Evolutionary conservation across 2,797 vertebrate genomes (phyloP).

Genomic region (Leuciscus waleckii): DNA sequence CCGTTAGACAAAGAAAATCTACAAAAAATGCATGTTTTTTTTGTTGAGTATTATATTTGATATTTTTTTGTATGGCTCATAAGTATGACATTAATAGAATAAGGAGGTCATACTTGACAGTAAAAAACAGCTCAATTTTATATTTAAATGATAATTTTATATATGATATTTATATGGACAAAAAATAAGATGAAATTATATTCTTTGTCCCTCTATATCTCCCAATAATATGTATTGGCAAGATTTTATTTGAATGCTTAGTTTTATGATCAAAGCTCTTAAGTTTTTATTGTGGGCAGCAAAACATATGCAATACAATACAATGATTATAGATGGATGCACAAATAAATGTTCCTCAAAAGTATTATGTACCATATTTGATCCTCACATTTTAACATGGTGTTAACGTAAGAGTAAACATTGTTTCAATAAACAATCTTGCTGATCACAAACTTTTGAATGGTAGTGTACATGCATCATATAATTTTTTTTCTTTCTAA

Average conservation of each 20-base stretch:
- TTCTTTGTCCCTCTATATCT: background rate
- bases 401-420: too few species aligned
- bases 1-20: background rate
- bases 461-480: background rate
- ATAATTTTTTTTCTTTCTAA: background rate
- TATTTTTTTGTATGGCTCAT: background rate
- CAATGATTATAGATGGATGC: background rate
- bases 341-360: too few species aligned
- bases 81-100: background rate
- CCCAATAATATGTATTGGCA: background rate
- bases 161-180: background rate
- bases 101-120: background rate
- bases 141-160: background rate
- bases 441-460: background rate
- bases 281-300: background rate
- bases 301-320: background rate
- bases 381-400: too few species aligned
- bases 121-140: background rate
- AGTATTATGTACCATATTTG: too few species aligned
- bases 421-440: background rate
- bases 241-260: background rate
- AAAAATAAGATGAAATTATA: background rate
- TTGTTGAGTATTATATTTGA: background rate
- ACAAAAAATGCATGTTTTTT: too few species aligned
- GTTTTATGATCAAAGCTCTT: background rate